phyloP scores from a whole-genome alignment of 2,888 invertebrate species.

The Slavum lentiscoides region DNA sequence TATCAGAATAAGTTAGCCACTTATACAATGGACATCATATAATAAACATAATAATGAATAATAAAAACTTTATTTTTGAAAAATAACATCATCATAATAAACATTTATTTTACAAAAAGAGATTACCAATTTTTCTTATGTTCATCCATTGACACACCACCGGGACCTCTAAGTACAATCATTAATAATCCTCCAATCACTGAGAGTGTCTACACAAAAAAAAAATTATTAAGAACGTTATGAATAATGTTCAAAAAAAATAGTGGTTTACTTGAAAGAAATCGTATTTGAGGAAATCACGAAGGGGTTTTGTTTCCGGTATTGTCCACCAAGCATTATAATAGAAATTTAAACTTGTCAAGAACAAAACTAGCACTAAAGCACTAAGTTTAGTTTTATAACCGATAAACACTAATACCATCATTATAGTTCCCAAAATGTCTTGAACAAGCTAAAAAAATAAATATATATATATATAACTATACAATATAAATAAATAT shows the following conservation, averaged over 20 bases:
- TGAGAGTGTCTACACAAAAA: slow-evolving; percentile 85
- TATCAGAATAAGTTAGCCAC: neutral
- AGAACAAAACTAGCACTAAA: slow-evolving; percentile 85
- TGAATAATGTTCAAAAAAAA: slow-evolving; percentile 13
- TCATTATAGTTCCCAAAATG: slow-evolving; percentile 88
- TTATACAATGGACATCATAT: neutral
- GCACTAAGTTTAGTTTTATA: slow-evolving; percentile 99
- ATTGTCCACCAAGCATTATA: slow-evolving; percentile 99
- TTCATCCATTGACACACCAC: slow-evolving; percentile 99
- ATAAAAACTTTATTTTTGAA: slow-evolving; percentile 38
- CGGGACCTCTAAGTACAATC: slow-evolving; percentile 97
- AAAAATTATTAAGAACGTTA: slow-evolving; percentile 8
- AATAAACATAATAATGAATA: slow-evolving; percentile 20
- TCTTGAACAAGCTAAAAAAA: slow-evolving; percentile 80
- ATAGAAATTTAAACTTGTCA: slow-evolving; percentile 89
- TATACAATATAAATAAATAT: neutral
- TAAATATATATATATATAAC: neutral
- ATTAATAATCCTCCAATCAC: slow-evolving; percentile 97
- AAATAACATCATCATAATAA: slow-evolving; percentile 43
- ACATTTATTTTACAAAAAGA: slow-evolving; percentile 36
- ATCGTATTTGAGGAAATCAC: slow-evolving; percentile 99
- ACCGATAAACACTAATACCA: slow-evolving; percentile 94
- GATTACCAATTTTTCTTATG: slow-evolving; percentile 96
- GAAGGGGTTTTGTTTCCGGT: slow-evolving; percentile 89
- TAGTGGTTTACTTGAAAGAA: slow-evolving; percentile 89